These are phyloP conservation scores for Naja naja DNA, from an alignment of 2,113 vertebrate species.

Conservation along the genomic window DNA sequence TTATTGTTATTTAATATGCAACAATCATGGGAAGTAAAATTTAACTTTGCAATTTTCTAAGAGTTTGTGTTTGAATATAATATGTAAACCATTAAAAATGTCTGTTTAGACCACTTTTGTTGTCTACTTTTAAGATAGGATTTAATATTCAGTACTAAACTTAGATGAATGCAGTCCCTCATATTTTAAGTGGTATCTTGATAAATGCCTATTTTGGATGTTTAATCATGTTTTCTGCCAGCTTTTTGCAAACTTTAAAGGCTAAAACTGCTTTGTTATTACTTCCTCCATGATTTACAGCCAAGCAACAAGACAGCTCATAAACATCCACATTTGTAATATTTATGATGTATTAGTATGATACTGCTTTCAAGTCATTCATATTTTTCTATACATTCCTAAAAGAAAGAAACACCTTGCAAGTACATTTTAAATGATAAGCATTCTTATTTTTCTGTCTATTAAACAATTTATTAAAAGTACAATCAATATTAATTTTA, in stretches of 20 bases:
- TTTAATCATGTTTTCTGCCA: constrained; percentile 38
- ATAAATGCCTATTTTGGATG: constrained; percentile 45
- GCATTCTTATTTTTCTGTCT: constrained; percentile 42
- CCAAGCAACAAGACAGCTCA: constrained; percentile 40
- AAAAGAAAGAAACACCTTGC: constrained; percentile 40
- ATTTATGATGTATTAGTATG: constrained; percentile 33
- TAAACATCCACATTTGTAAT: constrained; percentile 43
- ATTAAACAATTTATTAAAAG: constrained; percentile 50
- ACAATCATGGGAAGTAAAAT: not conserved
- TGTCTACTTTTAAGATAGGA: not conserved
- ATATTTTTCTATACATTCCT: constrained; percentile 16
- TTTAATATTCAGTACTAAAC: not conserved
- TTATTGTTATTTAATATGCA: not conserved
- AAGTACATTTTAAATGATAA: constrained; percentile 43
- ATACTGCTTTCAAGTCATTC: constrained; percentile 33
- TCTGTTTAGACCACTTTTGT: constrained; percentile 18
- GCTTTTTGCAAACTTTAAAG: constrained; percentile 34
- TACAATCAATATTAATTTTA: constrained; percentile 44
- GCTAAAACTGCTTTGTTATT: constrained; percentile 40
- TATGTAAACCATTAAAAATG: constrained; percentile 8
- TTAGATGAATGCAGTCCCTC: constrained; percentile 33
- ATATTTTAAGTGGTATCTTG: constrained; percentile 43
- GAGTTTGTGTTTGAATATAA: not conserved
- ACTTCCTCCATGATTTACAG: constrained; percentile 47
- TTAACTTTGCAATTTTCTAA: not conserved